A percentile compares a stretch with the other conserved stretches of the same genome.
Evolutionary conservation across 2,113 vertebrate species (phyloP).

Genomic region (Oryzias melastigma): DNA sequence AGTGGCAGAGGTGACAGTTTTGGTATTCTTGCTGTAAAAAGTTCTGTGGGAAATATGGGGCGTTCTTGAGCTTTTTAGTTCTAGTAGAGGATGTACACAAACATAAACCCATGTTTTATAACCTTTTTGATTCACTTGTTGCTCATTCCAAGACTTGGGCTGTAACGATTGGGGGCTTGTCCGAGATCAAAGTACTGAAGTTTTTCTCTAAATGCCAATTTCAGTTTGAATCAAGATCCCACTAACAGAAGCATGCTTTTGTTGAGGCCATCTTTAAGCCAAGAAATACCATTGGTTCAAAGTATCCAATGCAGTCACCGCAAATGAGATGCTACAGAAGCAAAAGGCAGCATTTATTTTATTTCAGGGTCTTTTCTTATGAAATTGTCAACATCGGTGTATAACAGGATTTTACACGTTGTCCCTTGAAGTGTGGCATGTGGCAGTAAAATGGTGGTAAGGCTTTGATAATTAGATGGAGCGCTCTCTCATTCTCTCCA

Average conservation of each 20-base stretch:
- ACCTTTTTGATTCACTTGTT: no score
- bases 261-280: neutral
- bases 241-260: constrained; percentile 2
- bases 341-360: constrained; percentile 6
- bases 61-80: no score
- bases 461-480: constrained; percentile 57
- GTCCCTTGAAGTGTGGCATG: constrained; percentile 49
- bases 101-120: no score
- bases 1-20: no score
- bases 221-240: constrained; percentile 6
- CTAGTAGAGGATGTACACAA: no score
- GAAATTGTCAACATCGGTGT: constrained; percentile 49
- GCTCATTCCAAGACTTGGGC: no score
- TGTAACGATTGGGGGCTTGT: no score
- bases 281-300: neutral
- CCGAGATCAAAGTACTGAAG: no score
- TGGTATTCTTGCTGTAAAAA: no score
- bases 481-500: constrained; percentile 23
- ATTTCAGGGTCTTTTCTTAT: constrained; percentile 39
- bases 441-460: constrained; percentile 29
- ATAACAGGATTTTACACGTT: constrained; percentile 43
- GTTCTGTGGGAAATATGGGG: no score
- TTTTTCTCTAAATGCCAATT: no score
- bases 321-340: constrained; percentile 14
- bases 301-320: constrained; percentile 11